Base-by-base conservation (phyloP, 2,888 invertebrate genomes). In the Itoplectis maculator region DNA sequence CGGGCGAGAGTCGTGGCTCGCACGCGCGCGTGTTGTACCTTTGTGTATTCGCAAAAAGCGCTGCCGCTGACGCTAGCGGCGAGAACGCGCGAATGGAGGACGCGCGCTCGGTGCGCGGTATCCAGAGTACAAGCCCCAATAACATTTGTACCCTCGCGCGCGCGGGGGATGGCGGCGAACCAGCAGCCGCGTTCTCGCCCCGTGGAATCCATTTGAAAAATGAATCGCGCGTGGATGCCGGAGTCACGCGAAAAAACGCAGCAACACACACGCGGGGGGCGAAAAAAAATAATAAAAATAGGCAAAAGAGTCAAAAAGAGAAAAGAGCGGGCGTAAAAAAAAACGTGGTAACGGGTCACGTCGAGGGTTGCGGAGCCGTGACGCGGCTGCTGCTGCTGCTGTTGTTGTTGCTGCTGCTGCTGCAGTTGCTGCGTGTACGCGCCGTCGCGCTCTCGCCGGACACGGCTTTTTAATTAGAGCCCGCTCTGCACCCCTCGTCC, bases 401-500 rank as follows among this genome's bases (percentile, higher is more conserved):
- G n/a, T n/a, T n/a, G n/a, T n/a, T n/a, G n/a, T n/a, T n/a, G n/a
- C n/a, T n/a, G n/a, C n/a, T n/a, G n/a, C n/a, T n/a, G n/a, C n/a
- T n/a, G n/a, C n/a, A n/a, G n/a, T n/a, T n/a, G 47, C n/a, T 47
- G 45, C 70, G 54, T 70, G 56, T 70, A 70, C 35, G n/a, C 29
- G 70, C 56, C 47, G 45, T 61, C 61, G 81, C 82, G 77, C 79
- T 80, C 85, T 80, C 85, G 88, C 88, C 88, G 80, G 89, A 92
- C 92, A 92, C 91, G 92, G 92, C 92, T 92, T 92, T 92, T 92
- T 92, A 92, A 92, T 92, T 92, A 92, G 92, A 92, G 91, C 90
- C 90, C 88, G 70, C 81, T 84, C 77, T 79, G 89, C 90, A 73
- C 77, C 61, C 86, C 88, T 88, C 89, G 85, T 85, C 81, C 88